Evolutionary conservation across 2,113 vertebrate species (phyloP), one percentile per base, ranked within the genome.

Genomic region (Melanostigma gelatinosum): DNA sequence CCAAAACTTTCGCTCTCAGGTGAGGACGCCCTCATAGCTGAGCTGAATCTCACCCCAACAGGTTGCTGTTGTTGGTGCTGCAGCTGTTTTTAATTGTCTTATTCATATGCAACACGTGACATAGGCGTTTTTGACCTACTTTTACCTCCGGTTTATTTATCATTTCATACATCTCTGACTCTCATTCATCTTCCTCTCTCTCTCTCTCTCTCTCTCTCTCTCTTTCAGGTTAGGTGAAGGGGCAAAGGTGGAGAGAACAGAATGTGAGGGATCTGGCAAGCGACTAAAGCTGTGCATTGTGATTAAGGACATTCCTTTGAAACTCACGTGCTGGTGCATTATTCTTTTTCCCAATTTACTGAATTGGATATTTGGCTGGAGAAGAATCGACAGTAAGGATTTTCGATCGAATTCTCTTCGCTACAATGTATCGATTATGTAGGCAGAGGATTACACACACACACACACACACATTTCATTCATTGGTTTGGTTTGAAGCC

Each of bases 101-200:
- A 71, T 80, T 18, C 42, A 74, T 55, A 77, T 64, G 54, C 50
- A 66, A 46, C 29, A 61, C 29, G 75, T 74, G 36, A 57, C 48
- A 48, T 6, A 69, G 29, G 62, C 18, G 54, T 77, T 71, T 78
- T 69, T 84, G 77, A 89, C 87, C 87, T 77, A 87, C 71, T 85
- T 89, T 71, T 55, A 36, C 64, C 63, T 64, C 64, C 61, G 57
- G 16, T 44, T 22, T 18, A 24, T 68, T 44, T 46, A 38, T 79
- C 15, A 18, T 48, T 84, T 63, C 9, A 81, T 80, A 66, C 58
- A 5, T 83, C 24, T 85, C 76, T 57, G 48, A 8, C 13, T 52
- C 52, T 54, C 52, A 9, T 60, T 70, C 32, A 48, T 71, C 38
- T 57, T 24, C 50, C 55, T 44, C 32, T 29, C 29, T 34, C 32